phyloP scores from a whole-genome alignment of 1,140 invertebrate species.

The Drosophila pandora region DNA sequence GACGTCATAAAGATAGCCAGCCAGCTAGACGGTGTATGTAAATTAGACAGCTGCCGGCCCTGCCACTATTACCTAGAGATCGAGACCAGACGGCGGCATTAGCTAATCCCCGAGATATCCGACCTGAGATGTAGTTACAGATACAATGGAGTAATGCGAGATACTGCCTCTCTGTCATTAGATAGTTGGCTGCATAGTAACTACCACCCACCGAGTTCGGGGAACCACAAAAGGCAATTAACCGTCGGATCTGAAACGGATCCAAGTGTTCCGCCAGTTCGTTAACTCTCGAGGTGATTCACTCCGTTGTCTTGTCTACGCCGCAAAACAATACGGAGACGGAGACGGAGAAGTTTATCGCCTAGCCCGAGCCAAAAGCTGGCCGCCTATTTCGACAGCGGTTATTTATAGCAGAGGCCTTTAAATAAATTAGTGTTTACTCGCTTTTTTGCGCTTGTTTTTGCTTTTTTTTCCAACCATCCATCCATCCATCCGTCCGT shows the following conservation, averaged over 20 bases:
- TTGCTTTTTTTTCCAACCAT: neutral
- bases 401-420: constrained; percentile 46
- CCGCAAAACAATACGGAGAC: constrained; percentile 37
- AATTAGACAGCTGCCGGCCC: constrained; percentile 24
- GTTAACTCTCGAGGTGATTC: constrained; percentile 43
- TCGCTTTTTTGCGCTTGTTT: constrained; percentile 10
- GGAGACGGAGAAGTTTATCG: constrained; percentile 41
- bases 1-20: constrained; percentile 61
- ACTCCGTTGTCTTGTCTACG: constrained; percentile 47
- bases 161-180: constrained; percentile 4
- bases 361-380: constrained; percentile 33
- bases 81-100: constrained; percentile 36
- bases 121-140: neutral
- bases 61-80: constrained; percentile 23
- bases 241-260: constrained; percentile 6
- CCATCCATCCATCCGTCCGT: neutral
- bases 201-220: constrained; percentile 2
- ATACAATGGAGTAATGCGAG: neutral
- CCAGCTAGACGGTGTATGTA: constrained; percentile 7
- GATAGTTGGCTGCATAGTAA: constrained; percentile 16
- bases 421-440: constrained; percentile 46
- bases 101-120: neutral
- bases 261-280: constrained; percentile 31
- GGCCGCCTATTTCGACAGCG: constrained; percentile 34
- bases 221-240: constrained; percentile 27